Percentiles rank a stretch among this genome's conserved stretches.
Evolutionary conservation across 2,888 invertebrate genomes (phyloP).

Genomic region (Standfussiana lucernea): DNA sequence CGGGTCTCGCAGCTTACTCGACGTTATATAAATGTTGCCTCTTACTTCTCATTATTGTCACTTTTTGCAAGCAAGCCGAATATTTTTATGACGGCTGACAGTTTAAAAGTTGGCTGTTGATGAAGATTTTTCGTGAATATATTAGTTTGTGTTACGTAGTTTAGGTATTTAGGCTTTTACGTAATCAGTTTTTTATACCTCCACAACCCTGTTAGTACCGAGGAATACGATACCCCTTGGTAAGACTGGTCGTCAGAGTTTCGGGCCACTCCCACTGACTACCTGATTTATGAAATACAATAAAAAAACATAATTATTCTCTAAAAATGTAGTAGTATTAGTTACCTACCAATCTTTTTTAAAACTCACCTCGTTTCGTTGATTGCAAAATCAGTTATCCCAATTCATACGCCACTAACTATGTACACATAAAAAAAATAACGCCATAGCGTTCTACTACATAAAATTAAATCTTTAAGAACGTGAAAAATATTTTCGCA

Average conservation of each 20-base stretch:
- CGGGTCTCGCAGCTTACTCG: conserved; percentile 70
- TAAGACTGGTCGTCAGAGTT: no score
- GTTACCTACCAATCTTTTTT: not conserved
- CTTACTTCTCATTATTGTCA: conserved; percentile 66
- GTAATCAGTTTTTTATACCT: not conserved
- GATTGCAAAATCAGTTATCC: not conserved
- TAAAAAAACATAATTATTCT: not conserved
- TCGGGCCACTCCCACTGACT: no score
- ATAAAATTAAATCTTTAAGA: not conserved
- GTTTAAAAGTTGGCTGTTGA: conserved; percentile 40
- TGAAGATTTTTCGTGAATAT: conserved; percentile 50
- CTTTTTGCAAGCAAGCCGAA: conserved; percentile 59
- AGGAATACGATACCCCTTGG: no score
- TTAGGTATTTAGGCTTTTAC: not conserved
- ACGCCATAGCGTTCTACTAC: no score
- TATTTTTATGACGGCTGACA: conserved; percentile 55
- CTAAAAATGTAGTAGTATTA: not conserved
- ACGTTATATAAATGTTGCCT: conserved; percentile 72
- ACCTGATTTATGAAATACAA: not conserved
- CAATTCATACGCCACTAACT: not conserved
- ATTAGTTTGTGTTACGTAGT: conserved; percentile 9
- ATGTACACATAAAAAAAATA: not conserved
- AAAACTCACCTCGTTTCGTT: not conserved
- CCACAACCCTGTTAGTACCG: no score
- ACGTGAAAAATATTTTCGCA: not conserved